These are phyloP conservation scores for Melanchra persicariae DNA, from an alignment of 2,888 invertebrate genomes.

Conservation along the genomic window DNA sequence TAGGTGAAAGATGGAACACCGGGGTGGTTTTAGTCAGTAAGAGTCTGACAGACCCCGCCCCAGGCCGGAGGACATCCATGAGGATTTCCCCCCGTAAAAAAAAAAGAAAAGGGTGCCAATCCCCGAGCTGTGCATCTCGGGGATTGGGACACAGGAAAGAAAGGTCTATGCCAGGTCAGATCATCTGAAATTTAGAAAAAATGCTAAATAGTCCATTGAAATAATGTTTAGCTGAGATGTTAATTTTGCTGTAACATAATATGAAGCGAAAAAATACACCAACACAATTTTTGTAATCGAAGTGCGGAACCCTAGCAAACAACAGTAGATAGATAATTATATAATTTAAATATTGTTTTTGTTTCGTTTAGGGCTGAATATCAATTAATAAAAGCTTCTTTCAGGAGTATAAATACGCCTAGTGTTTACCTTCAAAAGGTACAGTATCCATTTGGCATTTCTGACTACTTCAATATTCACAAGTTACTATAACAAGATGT, in stretches of 20 bases:
- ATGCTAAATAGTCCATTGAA: too few species aligned
- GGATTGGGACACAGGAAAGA: too few species aligned
- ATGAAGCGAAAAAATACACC: background rate
- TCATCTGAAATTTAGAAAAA: too few species aligned
- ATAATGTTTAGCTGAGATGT: background rate
- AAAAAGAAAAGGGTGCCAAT: too few species aligned
- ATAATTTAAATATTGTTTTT: background rate
- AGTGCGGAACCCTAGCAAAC: background rate
- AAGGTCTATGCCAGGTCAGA: too few species aligned
- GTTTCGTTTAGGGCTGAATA: background rate
- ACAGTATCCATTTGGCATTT: background rate
- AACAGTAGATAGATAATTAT: background rate
- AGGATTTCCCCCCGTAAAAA: too few species aligned
- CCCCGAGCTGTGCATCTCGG: too few species aligned
- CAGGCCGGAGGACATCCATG: too few species aligned
- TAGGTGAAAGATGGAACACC: too few species aligned
- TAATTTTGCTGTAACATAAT: background rate
- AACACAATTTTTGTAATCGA: background rate
- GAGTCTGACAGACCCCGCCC: too few species aligned
- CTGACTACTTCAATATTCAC: background rate
- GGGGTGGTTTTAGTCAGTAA: too few species aligned
- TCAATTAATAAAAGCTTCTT: background rate
- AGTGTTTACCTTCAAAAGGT: background rate
- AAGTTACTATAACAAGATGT: conserved; percentile 4
- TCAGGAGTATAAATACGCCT: conserved; percentile 6